Base-by-base conservation (phyloP, 2,113 vertebrate genomes). In the Pluvianellus socialis region DNA sequence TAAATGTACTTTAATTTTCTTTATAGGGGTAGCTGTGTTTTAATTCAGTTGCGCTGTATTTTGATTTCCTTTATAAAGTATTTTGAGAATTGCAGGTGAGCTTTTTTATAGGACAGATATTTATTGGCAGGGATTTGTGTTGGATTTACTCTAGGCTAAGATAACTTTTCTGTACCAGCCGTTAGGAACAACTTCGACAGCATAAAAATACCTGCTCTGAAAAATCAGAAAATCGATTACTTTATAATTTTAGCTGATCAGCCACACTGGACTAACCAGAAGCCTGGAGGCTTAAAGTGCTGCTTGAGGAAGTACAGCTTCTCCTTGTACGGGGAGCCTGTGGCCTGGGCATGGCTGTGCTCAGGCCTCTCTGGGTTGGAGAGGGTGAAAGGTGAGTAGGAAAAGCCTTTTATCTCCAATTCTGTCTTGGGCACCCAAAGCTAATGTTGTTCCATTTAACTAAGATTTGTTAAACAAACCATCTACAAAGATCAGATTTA, bases 401-500 rank as follows among this genome's bases (percentile, higher is more conserved):
- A 91, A 90, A 94, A 84, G 32, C 21, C 55, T 72, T 82, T 92
- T 86, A 93, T 90, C 76, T 92, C 73, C 18, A 20, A 53, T 71
- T 61, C 72, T 93, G 63, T 72, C 70, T 52, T 38, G 45, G 66
- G 42, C 45, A 90, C 67, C 76, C 67, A 95, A 93, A 94, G 76
- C 66, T 90, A 79, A 76, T 90, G 82, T 55, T 94, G 73, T 91
- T 95, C 76, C 62, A 73, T 91, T 86, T 92, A 35, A 50, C 71
- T 61, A 40, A 75, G 65, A 79, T 93, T 53, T 90, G 65, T 96
- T 95, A 95, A 98, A 97, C 87, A 97, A 96, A 59, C 85, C 61
- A 89, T 89, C 95, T 86, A n/a, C 71, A 83, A 91, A 92, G 86
- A 94, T 66, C 62, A 96, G 93, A 96, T 96, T 96, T 97, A 91